Conservation (phyloP, 2,888 invertebrate species). For the Dasysyrphus tricinctus region DNA sequence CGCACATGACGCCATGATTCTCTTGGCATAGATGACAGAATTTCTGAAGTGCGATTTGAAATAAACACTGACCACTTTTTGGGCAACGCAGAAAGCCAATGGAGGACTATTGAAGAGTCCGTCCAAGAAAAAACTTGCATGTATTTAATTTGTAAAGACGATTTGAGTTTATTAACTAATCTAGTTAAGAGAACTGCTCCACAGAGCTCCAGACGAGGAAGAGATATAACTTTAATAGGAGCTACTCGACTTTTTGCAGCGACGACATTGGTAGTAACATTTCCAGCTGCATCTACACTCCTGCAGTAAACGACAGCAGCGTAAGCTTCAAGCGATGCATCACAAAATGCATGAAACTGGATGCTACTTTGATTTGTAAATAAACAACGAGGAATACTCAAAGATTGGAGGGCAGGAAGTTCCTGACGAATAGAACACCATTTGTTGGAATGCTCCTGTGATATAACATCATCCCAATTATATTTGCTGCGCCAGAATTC, state of each 20-base stretch:
- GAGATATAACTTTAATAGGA: background rate
- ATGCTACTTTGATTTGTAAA: background rate
- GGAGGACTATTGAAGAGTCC: no score
- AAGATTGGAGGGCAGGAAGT: constrained; percentile 9
- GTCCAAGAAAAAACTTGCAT: background rate
- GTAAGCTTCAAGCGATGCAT: constrained; percentile 34
- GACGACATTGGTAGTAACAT: background rate
- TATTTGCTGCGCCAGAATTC: constrained; percentile 64
- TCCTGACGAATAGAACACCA: constrained; percentile 30
- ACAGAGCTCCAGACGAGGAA: constrained; percentile 24
- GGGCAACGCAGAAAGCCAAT: no score
- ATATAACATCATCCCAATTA: constrained; percentile 68
- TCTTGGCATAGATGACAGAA: no score
- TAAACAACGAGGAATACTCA: constrained; percentile 28
- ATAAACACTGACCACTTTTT: no score
- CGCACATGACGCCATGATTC: no score
- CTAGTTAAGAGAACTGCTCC: constrained; percentile 10
- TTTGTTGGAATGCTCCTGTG: constrained; percentile 23
- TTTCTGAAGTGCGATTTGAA: no score
- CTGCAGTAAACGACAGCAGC: constrained; percentile 38
- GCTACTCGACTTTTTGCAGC: constrained; percentile 8
- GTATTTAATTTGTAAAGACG: constrained; percentile 31
- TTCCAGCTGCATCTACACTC: background rate
- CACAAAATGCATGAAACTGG: constrained; percentile 37
- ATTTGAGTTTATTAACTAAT: constrained; percentile 43